phyloP scores from a whole-genome alignment of 2,113 vertebrate species.

The Pungitius pungitius region DNA sequence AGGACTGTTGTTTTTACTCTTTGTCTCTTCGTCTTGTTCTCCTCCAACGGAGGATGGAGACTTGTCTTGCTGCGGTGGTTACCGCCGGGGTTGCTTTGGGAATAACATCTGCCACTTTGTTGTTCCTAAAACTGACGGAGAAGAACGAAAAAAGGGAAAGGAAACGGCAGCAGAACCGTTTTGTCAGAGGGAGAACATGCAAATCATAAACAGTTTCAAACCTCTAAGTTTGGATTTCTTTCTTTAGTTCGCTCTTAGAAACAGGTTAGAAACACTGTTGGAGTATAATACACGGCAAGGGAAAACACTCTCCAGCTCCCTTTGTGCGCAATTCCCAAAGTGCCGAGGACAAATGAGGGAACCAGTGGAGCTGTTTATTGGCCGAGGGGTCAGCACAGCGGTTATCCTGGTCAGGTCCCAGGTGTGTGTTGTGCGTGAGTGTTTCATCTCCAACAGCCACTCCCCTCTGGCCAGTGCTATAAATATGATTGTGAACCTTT shows the following conservation, averaged over 20 bases:
- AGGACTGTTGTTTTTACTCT: conserved; percentile 63
- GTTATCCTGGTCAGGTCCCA: conserved; percentile 32
- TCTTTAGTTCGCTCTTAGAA: conserved; percentile 10
- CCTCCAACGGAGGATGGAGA: conserved; percentile 65
- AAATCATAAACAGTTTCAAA: conserved; percentile 9
- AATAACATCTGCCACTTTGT: conserved; percentile 67
- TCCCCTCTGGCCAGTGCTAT: conserved; percentile 27
- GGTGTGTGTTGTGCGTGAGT: conserved; percentile 21
- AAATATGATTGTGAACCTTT: conserved; percentile 38
- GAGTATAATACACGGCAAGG: neutral
- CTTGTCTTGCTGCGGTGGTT: conserved; percentile 57
- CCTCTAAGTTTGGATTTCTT: conserved; percentile 23
- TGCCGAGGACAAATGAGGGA: conserved; percentile 21
- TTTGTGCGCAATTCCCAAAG: neutral
- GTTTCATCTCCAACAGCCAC: conserved; percentile 19
- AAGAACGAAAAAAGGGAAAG: conserved; percentile 23
- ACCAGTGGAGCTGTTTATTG: conserved; percentile 26
- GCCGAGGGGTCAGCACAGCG: conserved; percentile 12
- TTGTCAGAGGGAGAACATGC: neutral
- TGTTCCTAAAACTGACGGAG: conserved; percentile 49
- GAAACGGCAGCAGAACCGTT: neutral
- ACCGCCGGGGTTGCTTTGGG: conserved; percentile 44
- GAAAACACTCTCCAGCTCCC: neutral
- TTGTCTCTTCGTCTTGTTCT: conserved; percentile 50
- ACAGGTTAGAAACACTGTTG: conserved; percentile 10